These are phyloP conservation scores for mouse (Mus musculus) DNA, from an alignment of 2,113 vertebrate species.

Conservation along the genomic window GRCm39 chr19:20722001-20722500, in stretches of 20 bases:
- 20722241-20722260: neutral
- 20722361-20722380: neutral
- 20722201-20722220: neutral
- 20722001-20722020: neutral
- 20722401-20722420: neutral
- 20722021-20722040: neutral
- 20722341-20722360: neutral
- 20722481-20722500: neutral
- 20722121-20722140: conserved; percentile 15
- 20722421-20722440: neutral
- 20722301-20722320: neutral
- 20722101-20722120: neutral
- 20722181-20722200: neutral
- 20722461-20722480: neutral
- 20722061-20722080: neutral
- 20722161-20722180: neutral
- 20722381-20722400: neutral
- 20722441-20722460: neutral
- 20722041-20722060: neutral
- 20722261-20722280: neutral
- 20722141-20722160: neutral
- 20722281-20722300: neutral
- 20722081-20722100: neutral
- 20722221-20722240: neutral
- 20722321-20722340: neutral